Base-by-base conservation (phyloP, 2,888 invertebrate genomes). In the Fragum fragum region DNA sequence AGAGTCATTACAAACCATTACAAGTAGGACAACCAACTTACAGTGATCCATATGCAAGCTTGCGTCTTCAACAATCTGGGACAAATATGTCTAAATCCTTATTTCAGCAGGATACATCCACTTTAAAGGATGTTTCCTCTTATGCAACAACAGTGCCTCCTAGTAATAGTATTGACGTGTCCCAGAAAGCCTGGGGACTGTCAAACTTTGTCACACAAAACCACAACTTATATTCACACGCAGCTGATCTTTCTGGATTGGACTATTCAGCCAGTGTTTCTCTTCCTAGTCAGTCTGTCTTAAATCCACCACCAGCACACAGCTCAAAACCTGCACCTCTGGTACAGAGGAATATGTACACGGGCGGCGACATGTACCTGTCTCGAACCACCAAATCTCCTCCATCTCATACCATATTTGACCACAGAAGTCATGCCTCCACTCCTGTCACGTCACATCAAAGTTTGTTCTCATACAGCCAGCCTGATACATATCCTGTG, bases 221-320 rank as follows among this genome's bases (percentile, higher is more conserved):
- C 55, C 76, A 79, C 14, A 85, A 83, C 47, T 82, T 87, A 26
- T 85, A 87, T 76, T 80, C 81, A 11, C 72, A 83, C 26, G 66
- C 83, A 32, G 42, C 80, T n/a, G 87, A 85, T 28, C 57, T 83
- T 23, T 73, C 80, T 39, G 69, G 59, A 42, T 47, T 63, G 11
- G 81, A 85, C 16, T 76, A 73, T 71, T 53, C 73, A 68, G 57
- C 81, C 23, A 59, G 79, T 32, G 32, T 76, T 26, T 57, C 79
- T 11, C 57, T 80, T n/a, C 74, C 81, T 70, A 84, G 86, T 83
- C 85, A 79, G 71, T 76, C 57, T 57, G 68, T 63, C 32, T 47
- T 76, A 42, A 81, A 74, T 80, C 93, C 93, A 32, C 93, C 92
- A 26, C 92, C 92, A 87, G 95, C 88, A 91, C 94, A 93, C 83